A percentile compares a stretch with the other conserved stretches of the same genome.
Evolutionary conservation across 2,113 vertebrate species (phyloP).

Genomic region (Peromyscus maniculatus): DNA sequence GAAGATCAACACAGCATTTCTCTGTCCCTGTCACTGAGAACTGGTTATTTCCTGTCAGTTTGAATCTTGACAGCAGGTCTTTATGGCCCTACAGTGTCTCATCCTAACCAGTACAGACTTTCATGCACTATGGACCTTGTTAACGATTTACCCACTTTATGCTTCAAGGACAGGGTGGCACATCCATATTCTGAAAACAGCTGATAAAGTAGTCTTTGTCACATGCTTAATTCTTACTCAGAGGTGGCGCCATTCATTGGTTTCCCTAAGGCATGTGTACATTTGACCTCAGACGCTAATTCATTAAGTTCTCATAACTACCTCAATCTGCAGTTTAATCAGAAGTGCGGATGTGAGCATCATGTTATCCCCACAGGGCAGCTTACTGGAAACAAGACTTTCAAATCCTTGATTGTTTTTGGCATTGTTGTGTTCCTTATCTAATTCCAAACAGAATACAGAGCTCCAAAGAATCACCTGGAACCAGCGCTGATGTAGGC

Average conservation of each 20-base stretch:
- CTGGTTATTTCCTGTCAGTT: not conserved
- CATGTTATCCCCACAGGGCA: not conserved
- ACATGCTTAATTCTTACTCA: conserved; percentile 3
- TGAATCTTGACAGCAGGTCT: not conserved
- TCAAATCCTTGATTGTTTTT: not conserved
- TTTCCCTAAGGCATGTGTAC: not conserved
- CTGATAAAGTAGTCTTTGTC: conserved; percentile 62
- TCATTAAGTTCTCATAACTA: not conserved
- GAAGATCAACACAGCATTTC: not conserved
- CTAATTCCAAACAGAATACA: conserved; percentile 13
- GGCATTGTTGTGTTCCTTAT: not conserved
- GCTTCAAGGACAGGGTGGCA: conserved; percentile 60
- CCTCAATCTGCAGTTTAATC: not conserved
- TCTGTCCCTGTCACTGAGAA: not conserved
- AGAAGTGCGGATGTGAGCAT: not conserved
- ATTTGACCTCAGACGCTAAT: not conserved
- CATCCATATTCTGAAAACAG: conserved; percentile 43
- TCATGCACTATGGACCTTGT: conserved; percentile 67
- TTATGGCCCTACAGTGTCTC: not conserved
- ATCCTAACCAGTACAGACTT: not conserved
- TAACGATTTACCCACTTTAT: conserved; percentile 80
- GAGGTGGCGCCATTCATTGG: not conserved
- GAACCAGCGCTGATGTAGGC: not conserved
- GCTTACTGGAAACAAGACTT: not conserved
- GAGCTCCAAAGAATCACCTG: not conserved